phyloP scores from a whole-genome alignment of 2,888 invertebrate genomes.

The Archaeoteleia sp. region DNA sequence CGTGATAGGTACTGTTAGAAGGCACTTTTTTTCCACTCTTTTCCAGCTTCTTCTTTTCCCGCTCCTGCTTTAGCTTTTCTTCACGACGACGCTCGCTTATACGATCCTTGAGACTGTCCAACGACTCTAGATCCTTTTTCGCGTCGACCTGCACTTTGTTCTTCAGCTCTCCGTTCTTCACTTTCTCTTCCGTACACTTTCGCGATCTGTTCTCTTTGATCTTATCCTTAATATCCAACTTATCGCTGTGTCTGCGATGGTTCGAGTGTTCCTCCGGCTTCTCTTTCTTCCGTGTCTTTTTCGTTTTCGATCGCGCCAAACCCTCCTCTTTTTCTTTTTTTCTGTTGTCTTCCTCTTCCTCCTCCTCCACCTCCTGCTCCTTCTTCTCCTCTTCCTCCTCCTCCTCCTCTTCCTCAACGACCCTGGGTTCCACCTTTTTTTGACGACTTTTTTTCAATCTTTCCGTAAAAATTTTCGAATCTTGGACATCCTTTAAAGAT shows the following conservation, averaged over 20 bases:
- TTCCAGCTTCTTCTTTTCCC: constrained; percentile 66
- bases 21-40: constrained; percentile 72
- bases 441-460: constrained; percentile 65
- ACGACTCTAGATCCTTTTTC: constrained; percentile 71
- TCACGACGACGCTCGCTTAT: constrained; percentile 70
- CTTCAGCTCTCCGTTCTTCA: constrained; percentile 79
- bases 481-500: constrained; percentile 52
- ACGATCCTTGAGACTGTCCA: constrained; percentile 71
- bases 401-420: constrained; percentile 57
- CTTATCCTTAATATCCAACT: constrained; percentile 45
- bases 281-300: constrained; percentile 60
- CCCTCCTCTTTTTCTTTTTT: constrained; percentile 44
- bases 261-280: constrained; percentile 55
- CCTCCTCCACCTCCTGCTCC: constrained; percentile 59
- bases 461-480: constrained; percentile 57
- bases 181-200: constrained; percentile 73
- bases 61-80: constrained; percentile 69
- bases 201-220: constrained; percentile 60
- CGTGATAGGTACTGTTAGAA: constrained; percentile 71
- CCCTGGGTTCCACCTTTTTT: constrained; percentile 60
- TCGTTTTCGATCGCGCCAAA: constrained; percentile 71
- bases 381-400: constrained; percentile 70
- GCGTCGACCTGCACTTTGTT: constrained; percentile 75
- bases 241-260: constrained; percentile 37
- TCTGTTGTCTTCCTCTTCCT: constrained; percentile 58